phyloP scores from a whole-genome alignment of 2,888 invertebrate species.

The Tachina fera region DNA sequence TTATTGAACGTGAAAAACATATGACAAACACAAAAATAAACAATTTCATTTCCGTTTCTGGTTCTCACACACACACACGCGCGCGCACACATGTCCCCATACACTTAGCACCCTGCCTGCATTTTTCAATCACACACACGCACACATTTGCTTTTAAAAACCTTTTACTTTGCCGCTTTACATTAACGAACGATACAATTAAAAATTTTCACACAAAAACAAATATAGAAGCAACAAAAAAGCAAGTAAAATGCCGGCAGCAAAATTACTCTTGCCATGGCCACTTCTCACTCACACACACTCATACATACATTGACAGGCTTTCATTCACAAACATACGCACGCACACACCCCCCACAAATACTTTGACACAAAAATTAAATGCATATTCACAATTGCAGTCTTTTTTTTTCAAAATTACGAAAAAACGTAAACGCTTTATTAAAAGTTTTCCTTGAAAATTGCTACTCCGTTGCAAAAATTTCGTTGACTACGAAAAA shows the following conservation, averaged over 20 bases:
- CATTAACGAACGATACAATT: conserved; percentile 51
- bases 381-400: conserved; percentile 22
- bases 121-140: conserved; percentile 7
- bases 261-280: conserved; percentile 44
- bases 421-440: conserved; percentile 30
- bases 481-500: conserved; percentile 14
- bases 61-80: conserved; percentile 52
- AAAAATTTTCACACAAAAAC: conserved; percentile 39
- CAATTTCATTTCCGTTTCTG: conserved; percentile 70
- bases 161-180: conserved; percentile 48
- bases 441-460: conserved; percentile 11
- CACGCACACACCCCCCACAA: conserved; percentile 16
- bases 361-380: neutral
- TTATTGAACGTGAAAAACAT: conserved; percentile 41
- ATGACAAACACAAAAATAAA: conserved; percentile 26
- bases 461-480: conserved; percentile 34
- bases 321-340: conserved; percentile 27
- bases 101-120: neutral
- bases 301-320: too few species aligned
- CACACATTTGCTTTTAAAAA: neutral
- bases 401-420: neutral
- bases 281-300: conserved; percentile 8
- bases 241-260: conserved; percentile 60
- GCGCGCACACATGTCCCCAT: neutral
- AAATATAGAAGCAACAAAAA: neutral